Evolutionary conservation across 2,888 invertebrate species (phyloP), one percentile per base, ranked within the genome.

Genomic region (Prenolepis imparis): DNA sequence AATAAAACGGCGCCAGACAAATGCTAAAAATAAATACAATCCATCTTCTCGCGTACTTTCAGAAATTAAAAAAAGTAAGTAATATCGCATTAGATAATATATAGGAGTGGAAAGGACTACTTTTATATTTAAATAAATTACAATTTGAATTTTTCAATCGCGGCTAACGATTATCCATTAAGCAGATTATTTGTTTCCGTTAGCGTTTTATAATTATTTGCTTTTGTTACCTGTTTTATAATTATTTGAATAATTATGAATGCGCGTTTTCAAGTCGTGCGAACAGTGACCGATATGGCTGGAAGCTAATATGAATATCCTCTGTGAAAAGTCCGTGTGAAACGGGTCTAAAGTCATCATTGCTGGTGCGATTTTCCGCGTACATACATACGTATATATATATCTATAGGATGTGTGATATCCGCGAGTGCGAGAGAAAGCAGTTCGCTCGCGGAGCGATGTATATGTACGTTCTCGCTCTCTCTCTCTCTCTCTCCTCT

Each of bases 331-430:
- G 28, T 41, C 21, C 28, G 41, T 52, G 70, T 41, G 32, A 70
- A 70, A 57, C 41, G n/a, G 41, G 28, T 36, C 57, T 78, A 41
- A 78, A 39, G 57, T 32, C 70, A 28, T 59, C 57, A 15, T 59
- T 15, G 77, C 15, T n/a, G 55, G 32, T 55, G 55, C 41, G 70
- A 70, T 68, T 78, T 70, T 44, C 55, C 28, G 28, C n/a, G 55
- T 24, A 18, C 5, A 39, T 15, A 28, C 28, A 28, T 3, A 28
- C 28, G 28, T 28, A 28, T 28, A 28, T 3, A 28, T 28, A 28
- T 28, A 12, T 8, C 11, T 32, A 18, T 3, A 24, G 66, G 6
- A 48, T 67, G 28, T 44, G n/a, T n/a, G n/a, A n/a, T n/a, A n/a
- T 9, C 41, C 44, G 44, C 28, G 66, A 67, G 24, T n/a, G 11